phyloP scores from a whole-genome alignment of 2,113 vertebrate species.

The Eubucco bourcierii region DNA sequence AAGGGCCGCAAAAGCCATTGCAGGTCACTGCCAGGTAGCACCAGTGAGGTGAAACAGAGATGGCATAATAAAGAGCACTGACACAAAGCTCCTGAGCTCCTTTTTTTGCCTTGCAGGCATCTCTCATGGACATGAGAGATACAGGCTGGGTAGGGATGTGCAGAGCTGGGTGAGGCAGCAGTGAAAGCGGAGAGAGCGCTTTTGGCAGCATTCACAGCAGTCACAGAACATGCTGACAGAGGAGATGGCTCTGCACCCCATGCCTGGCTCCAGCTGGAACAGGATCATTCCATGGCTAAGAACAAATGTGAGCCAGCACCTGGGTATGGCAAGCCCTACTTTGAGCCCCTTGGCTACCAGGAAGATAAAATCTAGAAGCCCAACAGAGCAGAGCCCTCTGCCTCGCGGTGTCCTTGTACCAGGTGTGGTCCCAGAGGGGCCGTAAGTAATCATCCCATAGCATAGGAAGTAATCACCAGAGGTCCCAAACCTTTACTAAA shows the following conservation, averaged over 20 bases:
- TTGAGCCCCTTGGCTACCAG: not conserved
- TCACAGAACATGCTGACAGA: fast-evolving
- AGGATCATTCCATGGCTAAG: not conserved
- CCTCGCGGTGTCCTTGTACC: not conserved
- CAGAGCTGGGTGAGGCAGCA: not conserved
- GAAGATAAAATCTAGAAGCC: not conserved
- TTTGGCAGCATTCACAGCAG: not conserved
- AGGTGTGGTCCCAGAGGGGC: not conserved
- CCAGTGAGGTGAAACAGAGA: not conserved
- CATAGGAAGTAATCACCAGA: not conserved
- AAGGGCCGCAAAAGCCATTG: not conserved
- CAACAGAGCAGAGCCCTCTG: not conserved
- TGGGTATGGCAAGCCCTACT: not conserved
- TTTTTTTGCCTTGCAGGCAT: not conserved
- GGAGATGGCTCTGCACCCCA: not conserved
- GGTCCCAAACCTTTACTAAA: not conserved
- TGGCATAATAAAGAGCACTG: not conserved
- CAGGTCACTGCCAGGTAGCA: not conserved
- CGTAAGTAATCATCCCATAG: not conserved
- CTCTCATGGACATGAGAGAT: not conserved
- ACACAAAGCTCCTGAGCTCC: not conserved
- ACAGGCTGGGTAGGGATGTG: not conserved
- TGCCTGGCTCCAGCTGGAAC: not conserved
- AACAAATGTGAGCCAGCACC: not conserved
- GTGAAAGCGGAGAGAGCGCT: not conserved